A percentile compares a stretch with the other conserved stretches of the same genome.
Conservation (phyloP, 2,888 invertebrate genomes). For the Melitaea athalia region DNA sequence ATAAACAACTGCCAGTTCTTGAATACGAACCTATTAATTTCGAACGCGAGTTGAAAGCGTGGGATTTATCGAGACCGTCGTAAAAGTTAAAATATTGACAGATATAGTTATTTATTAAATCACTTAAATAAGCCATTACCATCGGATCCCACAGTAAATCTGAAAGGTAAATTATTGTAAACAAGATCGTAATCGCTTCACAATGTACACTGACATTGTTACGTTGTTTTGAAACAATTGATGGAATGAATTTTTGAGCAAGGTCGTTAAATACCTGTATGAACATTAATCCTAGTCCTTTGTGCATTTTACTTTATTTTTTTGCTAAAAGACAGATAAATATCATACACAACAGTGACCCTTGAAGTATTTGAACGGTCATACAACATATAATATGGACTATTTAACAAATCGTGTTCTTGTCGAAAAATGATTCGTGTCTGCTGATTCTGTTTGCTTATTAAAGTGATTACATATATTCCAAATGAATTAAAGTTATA, state of each 20-base stretch:
- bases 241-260: constrained; percentile 51
- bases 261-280: constrained; percentile 46
- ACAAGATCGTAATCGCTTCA: constrained; percentile 56
- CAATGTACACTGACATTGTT: constrained; percentile 16
- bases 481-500: too few relatives aligned
- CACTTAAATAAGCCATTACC: constrained; percentile 31
- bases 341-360: constrained; percentile 4
- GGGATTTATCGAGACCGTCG: constrained; percentile 30
- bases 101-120: constrained; percentile 48
- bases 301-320: constrained; percentile 35
- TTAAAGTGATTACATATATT: too few relatives aligned
- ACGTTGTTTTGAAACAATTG: constrained; percentile 56
- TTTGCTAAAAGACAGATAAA: constrained; percentile 31
- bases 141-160: constrained; percentile 20
- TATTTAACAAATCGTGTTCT: neutral
- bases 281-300: constrained; percentile 46
- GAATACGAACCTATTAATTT: constrained; percentile 38
- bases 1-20: constrained; percentile 24
- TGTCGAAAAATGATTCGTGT: neutral
- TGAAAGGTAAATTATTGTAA: constrained; percentile 41
- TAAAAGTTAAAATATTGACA: constrained; percentile 48
- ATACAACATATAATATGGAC: too few relatives aligned
- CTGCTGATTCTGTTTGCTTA: too few relatives aligned
- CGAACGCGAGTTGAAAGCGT: constrained; percentile 29
- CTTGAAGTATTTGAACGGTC: neutral